These are phyloP conservation scores for Geotria australis DNA, from an alignment of 2,797 vertebrate genomes.

Conservation along the genomic window DNA sequence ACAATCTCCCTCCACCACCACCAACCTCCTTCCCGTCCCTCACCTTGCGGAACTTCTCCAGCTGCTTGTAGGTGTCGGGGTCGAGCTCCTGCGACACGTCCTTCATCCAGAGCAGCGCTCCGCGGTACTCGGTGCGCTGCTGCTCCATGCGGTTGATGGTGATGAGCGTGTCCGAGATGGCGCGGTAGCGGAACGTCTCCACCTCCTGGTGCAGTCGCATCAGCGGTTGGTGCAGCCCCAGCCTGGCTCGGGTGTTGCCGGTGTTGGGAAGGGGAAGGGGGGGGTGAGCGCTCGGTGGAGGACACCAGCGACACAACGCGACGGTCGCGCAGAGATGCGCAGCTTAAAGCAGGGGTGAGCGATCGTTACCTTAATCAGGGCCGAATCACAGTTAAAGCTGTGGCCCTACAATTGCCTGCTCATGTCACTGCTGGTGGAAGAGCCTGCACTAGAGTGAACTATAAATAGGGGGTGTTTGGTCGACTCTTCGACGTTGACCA, in stretches of 20 bases:
- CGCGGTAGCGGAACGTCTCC: constrained; percentile 75
- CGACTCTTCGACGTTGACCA: too few relatives aligned
- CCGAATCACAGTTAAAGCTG: too few relatives aligned
- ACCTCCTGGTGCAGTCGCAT: constrained; percentile 78
- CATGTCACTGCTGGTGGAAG: too few relatives aligned
- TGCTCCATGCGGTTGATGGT: constrained; percentile 94
- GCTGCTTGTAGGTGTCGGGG: constrained; percentile 79
- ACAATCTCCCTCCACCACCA: too few relatives aligned
- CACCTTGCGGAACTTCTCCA: constrained; percentile 98
- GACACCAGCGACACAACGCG: background rate
- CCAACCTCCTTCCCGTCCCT: constrained; percentile 1
- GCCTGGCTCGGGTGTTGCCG: too few relatives aligned
- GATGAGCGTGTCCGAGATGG: constrained; percentile 89
- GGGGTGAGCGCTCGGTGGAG: background rate
- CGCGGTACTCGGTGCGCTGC: constrained; percentile 68
- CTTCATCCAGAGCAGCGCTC: constrained; percentile 92
- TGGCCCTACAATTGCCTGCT: too few relatives aligned
- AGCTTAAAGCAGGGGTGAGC: too few relatives aligned
- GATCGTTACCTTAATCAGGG: too few relatives aligned
- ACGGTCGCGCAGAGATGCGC: too few relatives aligned
- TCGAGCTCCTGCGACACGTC: constrained; percentile 88
- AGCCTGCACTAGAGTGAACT: too few relatives aligned
- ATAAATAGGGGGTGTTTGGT: too few relatives aligned
- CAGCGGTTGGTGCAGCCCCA: constrained; percentile 48
- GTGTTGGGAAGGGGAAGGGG: too few relatives aligned